Conservation (phyloP, 2,797 vertebrate species). For the Paratrypauchen microcephalus region DNA sequence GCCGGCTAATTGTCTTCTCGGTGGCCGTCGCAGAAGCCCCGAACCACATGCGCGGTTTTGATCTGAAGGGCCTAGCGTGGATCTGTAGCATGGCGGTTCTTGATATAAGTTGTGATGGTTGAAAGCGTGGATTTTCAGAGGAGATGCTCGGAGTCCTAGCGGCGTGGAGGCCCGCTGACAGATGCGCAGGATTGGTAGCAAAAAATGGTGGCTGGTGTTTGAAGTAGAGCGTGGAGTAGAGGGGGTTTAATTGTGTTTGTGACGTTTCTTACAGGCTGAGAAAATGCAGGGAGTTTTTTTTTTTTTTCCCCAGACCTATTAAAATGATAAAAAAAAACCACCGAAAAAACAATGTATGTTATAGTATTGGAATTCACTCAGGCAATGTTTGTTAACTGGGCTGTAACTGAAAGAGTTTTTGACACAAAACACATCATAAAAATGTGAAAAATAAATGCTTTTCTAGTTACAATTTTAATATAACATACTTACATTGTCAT, state of each 20-base stretch:
- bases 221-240: constrained; percentile 39
- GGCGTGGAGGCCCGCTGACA: constrained; percentile 48
- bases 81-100: constrained; percentile 35
- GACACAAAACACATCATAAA: too few relatives aligned
- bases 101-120: constrained; percentile 54
- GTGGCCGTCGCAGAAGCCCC: constrained; percentile 52
- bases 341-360: neutral
- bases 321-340: neutral
- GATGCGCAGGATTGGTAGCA: constrained; percentile 48
- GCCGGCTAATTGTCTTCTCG: constrained; percentile 66
- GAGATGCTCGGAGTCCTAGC: constrained; percentile 32
- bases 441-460: too few relatives aligned
- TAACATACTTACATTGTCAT: too few relatives aligned
- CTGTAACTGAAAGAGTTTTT: too few relatives aligned
- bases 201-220: constrained; percentile 27
- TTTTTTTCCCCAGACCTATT: neutral
- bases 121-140: constrained; percentile 42
- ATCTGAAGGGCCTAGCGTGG: constrained; percentile 57
- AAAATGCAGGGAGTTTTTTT: neutral
- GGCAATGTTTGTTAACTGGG: too few relatives aligned
- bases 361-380: too few relatives aligned
- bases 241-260: constrained; percentile 48
- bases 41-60: constrained; percentile 35
- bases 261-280: neutral
- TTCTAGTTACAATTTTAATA: too few relatives aligned